Evolutionary conservation across 2,113 vertebrate genomes (phyloP).

Genomic region (Podarcis muralis): DNA sequence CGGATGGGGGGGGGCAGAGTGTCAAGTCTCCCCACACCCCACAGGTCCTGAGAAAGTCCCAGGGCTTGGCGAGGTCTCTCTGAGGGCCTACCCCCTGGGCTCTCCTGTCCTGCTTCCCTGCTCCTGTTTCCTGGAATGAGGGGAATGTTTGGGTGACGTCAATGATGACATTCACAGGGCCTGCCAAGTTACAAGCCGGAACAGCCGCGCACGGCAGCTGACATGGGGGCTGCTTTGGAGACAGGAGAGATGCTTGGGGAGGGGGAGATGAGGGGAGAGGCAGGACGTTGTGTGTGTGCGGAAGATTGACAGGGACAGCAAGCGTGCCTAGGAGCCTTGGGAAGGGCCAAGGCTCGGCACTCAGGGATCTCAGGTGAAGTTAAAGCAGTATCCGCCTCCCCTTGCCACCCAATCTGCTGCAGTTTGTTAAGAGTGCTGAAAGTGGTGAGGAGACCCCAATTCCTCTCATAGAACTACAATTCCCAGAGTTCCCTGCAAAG

Average conservation of each 20-base stretch:
- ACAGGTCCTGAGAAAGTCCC: background rate
- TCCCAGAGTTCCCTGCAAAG: too few species aligned
- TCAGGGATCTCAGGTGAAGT: background rate
- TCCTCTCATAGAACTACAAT: too few species aligned
- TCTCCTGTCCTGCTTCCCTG: constrained; percentile 37
- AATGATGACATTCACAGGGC: constrained; percentile 78
- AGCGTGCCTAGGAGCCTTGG: background rate
- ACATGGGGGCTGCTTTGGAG: background rate
- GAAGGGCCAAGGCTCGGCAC: background rate
- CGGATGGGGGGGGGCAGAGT: background rate
- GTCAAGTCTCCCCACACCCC: background rate
- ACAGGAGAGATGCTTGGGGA: background rate
- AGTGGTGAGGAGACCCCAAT: too few species aligned
- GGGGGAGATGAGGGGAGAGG: background rate
- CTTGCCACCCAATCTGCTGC: background rate
- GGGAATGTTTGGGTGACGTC: constrained; percentile 77
- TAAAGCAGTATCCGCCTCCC: background rate
- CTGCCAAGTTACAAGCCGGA: constrained; percentile 49
- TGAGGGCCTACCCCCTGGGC: background rate
- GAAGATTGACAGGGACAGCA: background rate
- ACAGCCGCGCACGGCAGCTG: constrained; percentile 61
- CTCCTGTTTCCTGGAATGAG: constrained; percentile 67
- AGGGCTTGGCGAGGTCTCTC: background rate
- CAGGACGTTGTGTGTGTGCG: background rate
- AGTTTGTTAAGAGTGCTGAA: too few species aligned